Evolutionary conservation across 2,797 vertebrate genomes (phyloP), one percentile per base, ranked within the genome.

Genomic region (Pteropus rufus): DNA sequence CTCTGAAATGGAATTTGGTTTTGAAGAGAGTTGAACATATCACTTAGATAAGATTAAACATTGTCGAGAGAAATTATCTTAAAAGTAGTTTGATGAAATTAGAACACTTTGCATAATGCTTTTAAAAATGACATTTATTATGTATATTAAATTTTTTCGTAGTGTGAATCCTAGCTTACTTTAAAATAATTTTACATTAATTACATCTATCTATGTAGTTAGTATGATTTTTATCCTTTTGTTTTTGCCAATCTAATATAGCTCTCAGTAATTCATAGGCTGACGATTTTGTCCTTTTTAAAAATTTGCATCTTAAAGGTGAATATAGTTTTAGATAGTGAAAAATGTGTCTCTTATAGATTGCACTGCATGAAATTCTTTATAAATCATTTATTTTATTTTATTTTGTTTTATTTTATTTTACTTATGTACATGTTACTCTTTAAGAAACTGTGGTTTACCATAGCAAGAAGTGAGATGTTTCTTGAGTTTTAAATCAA

Each of bases 1-100:
- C 14, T 79, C 34, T 73, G n/a, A 96, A 94, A 89, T 77, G 12
- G 1, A 96, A 85, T 89, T 82, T 44, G 91, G 23, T 93, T 88
- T 84, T 92, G 80, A 90, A 93, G 36, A 62, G 4, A 54, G 34
- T 49, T 65, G 19, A 95, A 21, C 10, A 19, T 82, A 83, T 81
- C 29, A 91, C 10, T 85, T 90, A 79, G 73, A 75, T 82, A 96
- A 95, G 81, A 79, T 89, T 67, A 91, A 85, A 34, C 14, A n/a
- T 70, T 64, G 11, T 69, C 54, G 85, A 93, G 76, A 91, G 46
- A 72, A 91, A 58, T 52, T 44, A 92, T 72, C 93, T 92, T 79
- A 81, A 75, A 91, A 83, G 36, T 70, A 79, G 72, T 86, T 73
- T 69, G 84, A 75, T 73, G 46, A 90, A 89, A 89, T 79, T 18